Evolutionary conservation across 2,888 invertebrate species (phyloP).

Genomic region (Platycheirus rosarum): DNA sequence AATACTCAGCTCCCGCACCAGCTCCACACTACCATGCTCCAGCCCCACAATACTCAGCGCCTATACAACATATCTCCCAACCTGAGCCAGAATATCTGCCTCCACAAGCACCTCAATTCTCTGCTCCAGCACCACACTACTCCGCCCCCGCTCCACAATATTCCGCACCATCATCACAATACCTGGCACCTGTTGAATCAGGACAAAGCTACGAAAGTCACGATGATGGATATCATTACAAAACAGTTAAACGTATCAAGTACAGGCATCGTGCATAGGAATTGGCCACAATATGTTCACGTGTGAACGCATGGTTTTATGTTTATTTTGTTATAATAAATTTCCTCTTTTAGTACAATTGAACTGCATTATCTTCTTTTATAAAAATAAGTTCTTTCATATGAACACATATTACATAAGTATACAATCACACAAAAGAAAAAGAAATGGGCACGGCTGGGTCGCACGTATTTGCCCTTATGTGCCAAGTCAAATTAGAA

Average conservation of each 20-base stretch:
- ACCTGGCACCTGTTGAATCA: constrained; percentile 21
- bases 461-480: too few relatives aligned
- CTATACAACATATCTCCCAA: constrained; percentile 31
- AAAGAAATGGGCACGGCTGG: too few relatives aligned
- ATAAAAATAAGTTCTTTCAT: too few relatives aligned
- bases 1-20: not conserved
- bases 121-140: constrained; percentile 26
- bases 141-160: constrained; percentile 26
- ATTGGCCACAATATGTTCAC: constrained; percentile 11
- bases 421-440: too few relatives aligned
- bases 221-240: constrained; percentile 75
- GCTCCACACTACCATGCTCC: constrained; percentile 21
- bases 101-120: constrained; percentile 34
- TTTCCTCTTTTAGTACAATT: constrained; percentile 44
- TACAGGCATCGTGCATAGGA: constrained; percentile 73
- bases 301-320: constrained; percentile 58
- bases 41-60: constrained; percentile 41
- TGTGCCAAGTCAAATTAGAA: too few relatives aligned
- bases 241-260: constrained; percentile 73
- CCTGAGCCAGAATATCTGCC: constrained; percentile 32
- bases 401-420: too few relatives aligned
- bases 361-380: too few relatives aligned
- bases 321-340: constrained; percentile 57
- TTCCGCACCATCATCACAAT: not conserved
- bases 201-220: constrained; percentile 47